These are phyloP conservation scores for Drosophila formosana DNA, from an alignment of 2,888 invertebrate genomes.

Conservation along the genomic window DNA sequence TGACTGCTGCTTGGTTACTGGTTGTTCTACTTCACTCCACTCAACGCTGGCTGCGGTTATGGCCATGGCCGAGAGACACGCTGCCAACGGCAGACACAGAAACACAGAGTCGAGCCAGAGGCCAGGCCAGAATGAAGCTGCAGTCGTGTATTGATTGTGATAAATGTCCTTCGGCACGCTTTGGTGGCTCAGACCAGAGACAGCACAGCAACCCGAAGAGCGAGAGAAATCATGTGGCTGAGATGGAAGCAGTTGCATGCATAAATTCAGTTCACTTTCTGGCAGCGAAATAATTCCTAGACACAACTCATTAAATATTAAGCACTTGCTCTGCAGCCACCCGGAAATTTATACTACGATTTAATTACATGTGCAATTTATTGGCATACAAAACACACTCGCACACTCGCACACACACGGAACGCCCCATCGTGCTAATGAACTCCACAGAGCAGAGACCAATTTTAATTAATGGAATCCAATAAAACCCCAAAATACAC, in stretches of 20 bases:
- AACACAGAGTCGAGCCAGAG: slow-evolving; percentile 30
- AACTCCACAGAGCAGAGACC: slow-evolving; percentile 47
- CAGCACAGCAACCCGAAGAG: slow-evolving; percentile 48
- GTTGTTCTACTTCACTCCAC: not conserved
- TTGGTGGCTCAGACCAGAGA: slow-evolving; percentile 42
- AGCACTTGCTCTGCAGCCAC: slow-evolving; percentile 50
- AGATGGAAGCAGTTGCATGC: slow-evolving; percentile 21
- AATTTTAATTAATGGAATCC: slow-evolving; percentile 74
- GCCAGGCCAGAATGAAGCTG: slow-evolving; percentile 37
- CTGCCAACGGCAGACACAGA: slow-evolving; percentile 10
- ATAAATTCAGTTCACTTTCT: slow-evolving; percentile 44
- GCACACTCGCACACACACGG: slow-evolving; percentile 1
- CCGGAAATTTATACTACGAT: slow-evolving; percentile 52
- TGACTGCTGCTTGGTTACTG: slow-evolving; percentile 19
- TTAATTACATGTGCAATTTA: slow-evolving; percentile 66
- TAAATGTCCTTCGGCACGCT: slow-evolving; percentile 71
- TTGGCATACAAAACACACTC: slow-evolving; percentile 22
- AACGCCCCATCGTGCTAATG: slow-evolving; percentile 55
- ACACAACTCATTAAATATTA: slow-evolving; percentile 74
- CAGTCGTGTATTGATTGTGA: slow-evolving; percentile 74
- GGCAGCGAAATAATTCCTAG: slow-evolving; percentile 47
- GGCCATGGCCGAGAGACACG: slow-evolving; percentile 26
- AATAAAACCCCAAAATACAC: slow-evolving; percentile 54
- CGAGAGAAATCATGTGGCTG: slow-evolving; percentile 29
- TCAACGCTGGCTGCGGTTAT: slow-evolving; percentile 17